Conservation (phyloP, 2,113 vertebrate genomes). For the Catharus bicknelli region DNA sequence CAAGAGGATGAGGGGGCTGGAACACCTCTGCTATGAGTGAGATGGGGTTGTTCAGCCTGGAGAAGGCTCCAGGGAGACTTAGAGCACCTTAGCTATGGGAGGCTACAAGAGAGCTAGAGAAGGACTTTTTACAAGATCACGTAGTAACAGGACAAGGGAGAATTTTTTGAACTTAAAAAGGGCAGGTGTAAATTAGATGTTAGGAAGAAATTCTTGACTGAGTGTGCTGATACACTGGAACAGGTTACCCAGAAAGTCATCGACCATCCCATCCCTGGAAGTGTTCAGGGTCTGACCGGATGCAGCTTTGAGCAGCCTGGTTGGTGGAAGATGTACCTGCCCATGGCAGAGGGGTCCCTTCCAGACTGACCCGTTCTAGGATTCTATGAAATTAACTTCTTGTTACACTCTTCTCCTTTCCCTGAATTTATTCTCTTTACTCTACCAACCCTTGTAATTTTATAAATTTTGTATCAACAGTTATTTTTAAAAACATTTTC, state of each 20-base stretch:
- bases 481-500: neutral
- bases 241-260: neutral
- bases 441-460: neutral
- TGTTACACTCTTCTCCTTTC: neutral
- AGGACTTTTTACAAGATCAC: neutral
- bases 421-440: neutral
- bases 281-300: neutral
- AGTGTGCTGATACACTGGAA: neutral
- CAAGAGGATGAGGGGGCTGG: neutral
- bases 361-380: neutral
- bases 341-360: neutral
- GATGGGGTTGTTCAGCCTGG: neutral
- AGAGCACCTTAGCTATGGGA: neutral
- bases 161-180: neutral
- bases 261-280: neutral
- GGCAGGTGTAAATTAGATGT: neutral
- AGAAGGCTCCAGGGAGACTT: neutral
- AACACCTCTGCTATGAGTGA: neutral
- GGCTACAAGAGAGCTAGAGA: neutral
- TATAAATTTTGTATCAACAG: neutral
- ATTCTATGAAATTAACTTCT: neutral
- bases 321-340: neutral
- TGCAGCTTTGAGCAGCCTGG: neutral
- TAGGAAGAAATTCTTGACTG: neutral
- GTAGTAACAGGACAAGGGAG: neutral